Conservation (phyloP, 1,140 invertebrate species). For the Pachyrhynchus sulphureomaculatus region DNA sequence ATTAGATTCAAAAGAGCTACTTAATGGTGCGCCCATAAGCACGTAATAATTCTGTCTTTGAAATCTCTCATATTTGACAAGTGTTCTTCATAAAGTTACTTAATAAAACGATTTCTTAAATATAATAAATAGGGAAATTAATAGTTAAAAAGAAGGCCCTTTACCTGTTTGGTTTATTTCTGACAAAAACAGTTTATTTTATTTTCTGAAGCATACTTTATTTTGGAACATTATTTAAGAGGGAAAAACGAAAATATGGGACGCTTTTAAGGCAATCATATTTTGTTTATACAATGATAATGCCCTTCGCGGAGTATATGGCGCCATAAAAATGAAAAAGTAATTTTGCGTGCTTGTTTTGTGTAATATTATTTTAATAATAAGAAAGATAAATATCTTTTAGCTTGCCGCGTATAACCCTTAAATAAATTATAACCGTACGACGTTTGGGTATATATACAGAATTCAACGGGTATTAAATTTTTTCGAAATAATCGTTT, state of each 20-base stretch:
- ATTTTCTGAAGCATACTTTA: constrained; percentile 13
- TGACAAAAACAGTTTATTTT: constrained; percentile 4
- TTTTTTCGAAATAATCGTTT: too few species aligned
- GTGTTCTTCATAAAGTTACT: too few species aligned
- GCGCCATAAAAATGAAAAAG: constrained; percentile 35
- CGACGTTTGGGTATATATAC: not conserved
- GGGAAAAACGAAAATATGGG: constrained; percentile 14
- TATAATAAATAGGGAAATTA: too few species aligned
- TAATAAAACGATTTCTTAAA: too few species aligned
- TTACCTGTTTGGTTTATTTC: not conserved
- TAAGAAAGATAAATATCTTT: constrained; percentile 34
- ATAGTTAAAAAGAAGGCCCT: not conserved
- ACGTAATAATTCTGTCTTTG: too few species aligned
- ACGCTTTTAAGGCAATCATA: constrained; percentile 23
- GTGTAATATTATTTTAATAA: constrained; percentile 36
- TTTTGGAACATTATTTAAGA: constrained; percentile 20
- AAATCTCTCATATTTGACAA: too few species aligned
- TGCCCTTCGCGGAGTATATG: constrained; percentile 30
- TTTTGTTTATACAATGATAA: constrained; percentile 35
- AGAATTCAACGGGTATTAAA: not conserved
- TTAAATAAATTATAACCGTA: constrained; percentile 21
- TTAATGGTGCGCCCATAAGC: too few species aligned
- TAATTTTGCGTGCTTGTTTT: constrained; percentile 35
- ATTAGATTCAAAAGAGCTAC: too few species aligned
- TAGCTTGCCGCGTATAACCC: constrained; percentile 19